Evolutionary conservation across 2,888 invertebrate species (phyloP), one percentile per base, ranked within the genome.

Genomic region (Lasius fuliginosus): DNA sequence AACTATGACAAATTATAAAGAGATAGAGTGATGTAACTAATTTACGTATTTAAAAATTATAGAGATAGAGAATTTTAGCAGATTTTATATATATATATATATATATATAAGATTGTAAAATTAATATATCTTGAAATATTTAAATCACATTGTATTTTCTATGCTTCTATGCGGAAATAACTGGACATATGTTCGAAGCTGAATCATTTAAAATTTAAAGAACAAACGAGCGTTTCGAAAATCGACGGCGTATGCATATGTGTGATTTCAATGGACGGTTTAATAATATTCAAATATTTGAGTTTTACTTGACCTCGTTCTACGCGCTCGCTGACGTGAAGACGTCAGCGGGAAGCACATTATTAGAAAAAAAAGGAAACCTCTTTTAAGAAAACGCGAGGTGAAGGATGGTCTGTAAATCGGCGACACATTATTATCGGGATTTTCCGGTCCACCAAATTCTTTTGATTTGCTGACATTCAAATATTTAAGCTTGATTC

Each of bases 261-360:
- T 60, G 27, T 46, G 46, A 81, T 46, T 74, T 60, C 18, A 18
- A 36, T 27, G 40, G 33, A 75, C 33, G 74, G 36, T 60, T 81
- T 81, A 81, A 81, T 81, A 74, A 74, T 81, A 74, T 81, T 81
- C 75, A 81, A 81, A 81, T 74, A 81, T 81, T 81, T 81, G 79
- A 81, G 46, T 60, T 81, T 75, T 74, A 79, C 58, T 79, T 60
- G 79, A 60, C 76, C 79, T 36, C 75, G 33, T 65, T 81, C 12
- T 27, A 3, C 9, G 36, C 9, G 75, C 36, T 60, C 58, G 69
- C 46, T 18, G 42, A 8, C 53, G 56, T 11, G 27, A 40, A 42
- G 67, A 76, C 27, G 68, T 58, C 58, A 12, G 11, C n/a, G 42
- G 42, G 5, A 79, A 36, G n/a, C 23, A 36, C 36, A 27, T 74